Evolutionary conservation across 2,888 invertebrate genomes (phyloP), one percentile per base, ranked within the genome.

Genomic region (Dicyrtomina minuta): DNA sequence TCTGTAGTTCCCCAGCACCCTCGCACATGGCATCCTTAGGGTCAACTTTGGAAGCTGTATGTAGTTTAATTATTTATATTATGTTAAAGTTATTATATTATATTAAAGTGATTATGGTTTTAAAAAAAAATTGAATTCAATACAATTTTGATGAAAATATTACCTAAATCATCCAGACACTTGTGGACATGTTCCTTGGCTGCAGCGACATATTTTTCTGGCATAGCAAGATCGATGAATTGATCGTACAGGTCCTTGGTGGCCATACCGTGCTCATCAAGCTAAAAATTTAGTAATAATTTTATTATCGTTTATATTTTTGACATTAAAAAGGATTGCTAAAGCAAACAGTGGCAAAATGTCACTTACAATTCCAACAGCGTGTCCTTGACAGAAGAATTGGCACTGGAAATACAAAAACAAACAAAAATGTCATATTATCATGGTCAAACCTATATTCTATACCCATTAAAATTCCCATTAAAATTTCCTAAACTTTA

Each of bases 91-190:
- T n/a, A n/a, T n/a, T n/a, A n/a, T n/a, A n/a, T n/a, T n/a, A n/a
- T n/a, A n/a, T n/a, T n/a, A n/a, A n/a, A n/a, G n/a, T n/a, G n/a
- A n/a, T n/a, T n/a, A n/a, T n/a, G n/a, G n/a, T n/a, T n/a, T n/a
- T n/a, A n/a, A n/a, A n/a, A n/a, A n/a, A n/a, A n/a, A n/a, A n/a
- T n/a, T n/a, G n/a, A n/a, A n/a, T n/a, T n/a, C n/a, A n/a, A n/a
- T n/a, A n/a, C n/a, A n/a, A n/a, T n/a, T n/a, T n/a, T n/a, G n/a
- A n/a, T n/a, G n/a, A n/a, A n/a, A n/a, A n/a, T n/a, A n/a, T n/a
- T n/a, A 60, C 60, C 60, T 3, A 60, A 44, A 17, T 43, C 44
- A n/a, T 20, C 26, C 12, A 60, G 17, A 22, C 60, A 60, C 3
- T 6, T 24, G 22, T 60, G 22, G 2, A 22, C 43, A 12, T 60